Conservation (phyloP, 2,888 invertebrate species). For the Trachelus stipa region DNA sequence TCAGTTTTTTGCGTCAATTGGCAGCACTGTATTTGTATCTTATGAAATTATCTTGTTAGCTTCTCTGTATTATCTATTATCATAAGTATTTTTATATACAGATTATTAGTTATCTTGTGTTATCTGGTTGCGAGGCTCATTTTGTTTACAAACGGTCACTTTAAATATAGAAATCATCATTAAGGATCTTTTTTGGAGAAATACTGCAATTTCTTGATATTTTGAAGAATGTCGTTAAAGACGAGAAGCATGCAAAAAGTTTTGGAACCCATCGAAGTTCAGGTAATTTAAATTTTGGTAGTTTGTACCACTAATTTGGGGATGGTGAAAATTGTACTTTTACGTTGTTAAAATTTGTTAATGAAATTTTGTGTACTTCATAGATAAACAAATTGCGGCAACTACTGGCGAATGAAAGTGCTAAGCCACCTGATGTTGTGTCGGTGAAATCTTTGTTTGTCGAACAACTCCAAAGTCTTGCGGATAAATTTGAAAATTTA, state of each 20-base stretch:
- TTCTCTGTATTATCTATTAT: neutral
- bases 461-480: conserved; percentile 46
- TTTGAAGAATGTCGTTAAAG: conserved; percentile 49
- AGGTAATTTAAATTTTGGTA: conserved; percentile 42
- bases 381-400: conserved; percentile 49
- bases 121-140: conserved; percentile 28
- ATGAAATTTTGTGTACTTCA: conserved; percentile 13
- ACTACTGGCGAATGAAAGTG: conserved; percentile 29
- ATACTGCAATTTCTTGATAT: neutral
- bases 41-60: neutral
- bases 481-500: conserved; percentile 48
- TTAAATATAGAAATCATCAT: conserved; percentile 2
- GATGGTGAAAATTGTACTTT: neutral
- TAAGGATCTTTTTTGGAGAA: neutral
- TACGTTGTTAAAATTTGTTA: conserved; percentile 1
- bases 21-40: neutral
- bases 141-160: conserved; percentile 36
- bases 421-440: conserved; percentile 27
- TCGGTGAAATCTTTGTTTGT: conserved; percentile 43
- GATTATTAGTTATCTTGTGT: neutral
- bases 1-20: neutral
- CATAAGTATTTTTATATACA: neutral
- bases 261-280: conserved; percentile 48
- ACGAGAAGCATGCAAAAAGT: conserved; percentile 52
- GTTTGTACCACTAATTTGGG: neutral